phyloP scores from a whole-genome alignment of 2,113 vertebrate species.

The Ancistrus triradiatus region DNA sequence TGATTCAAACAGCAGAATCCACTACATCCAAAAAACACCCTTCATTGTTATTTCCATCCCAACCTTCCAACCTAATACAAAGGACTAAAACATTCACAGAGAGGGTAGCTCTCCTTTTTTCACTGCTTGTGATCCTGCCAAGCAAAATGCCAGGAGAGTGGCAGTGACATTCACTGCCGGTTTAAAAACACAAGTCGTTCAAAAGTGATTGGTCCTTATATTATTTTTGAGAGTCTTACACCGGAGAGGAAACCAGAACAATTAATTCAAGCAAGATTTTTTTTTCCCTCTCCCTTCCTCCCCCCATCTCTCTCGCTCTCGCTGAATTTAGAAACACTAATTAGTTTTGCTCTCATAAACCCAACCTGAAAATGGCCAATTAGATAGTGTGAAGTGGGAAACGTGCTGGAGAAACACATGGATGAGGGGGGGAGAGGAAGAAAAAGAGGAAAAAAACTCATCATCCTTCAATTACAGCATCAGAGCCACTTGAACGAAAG shows the following conservation, averaged over 20 bases:
- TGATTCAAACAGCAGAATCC: slow-evolving; percentile 71
- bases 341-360: slow-evolving; percentile 79
- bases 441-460: slow-evolving; percentile 29
- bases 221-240: slow-evolving; percentile 67
- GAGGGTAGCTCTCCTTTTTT: slow-evolving; percentile 53
- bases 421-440: slow-evolving; percentile 45
- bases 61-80: slow-evolving; percentile 64
- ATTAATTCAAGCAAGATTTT: slow-evolving; percentile 59
- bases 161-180: slow-evolving; percentile 57
- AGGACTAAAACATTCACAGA: slow-evolving; percentile 40
- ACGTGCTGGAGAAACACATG: slow-evolving; percentile 63
- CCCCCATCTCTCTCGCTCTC: slow-evolving; percentile 36
- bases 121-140: slow-evolving; percentile 48
- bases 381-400: slow-evolving; percentile 72
- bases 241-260: slow-evolving; percentile 75
- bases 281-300: slow-evolving; percentile 27
- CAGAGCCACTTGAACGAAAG: slow-evolving; percentile 27
- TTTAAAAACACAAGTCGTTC: slow-evolving; percentile 63
- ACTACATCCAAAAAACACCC: slow-evolving; percentile 61
- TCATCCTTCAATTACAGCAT: slow-evolving; percentile 42
- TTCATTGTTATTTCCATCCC: slow-evolving; percentile 48
- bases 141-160: slow-evolving; percentile 65
- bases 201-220: slow-evolving; percentile 70
- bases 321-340: slow-evolving; percentile 80
- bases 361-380: slow-evolving; percentile 77